A percentile compares a stretch with the other conserved stretches of the same genome.
phyloP scores from a whole-genome alignment of 2,888 invertebrate genomes.

The Tenthredo livida region DNA sequence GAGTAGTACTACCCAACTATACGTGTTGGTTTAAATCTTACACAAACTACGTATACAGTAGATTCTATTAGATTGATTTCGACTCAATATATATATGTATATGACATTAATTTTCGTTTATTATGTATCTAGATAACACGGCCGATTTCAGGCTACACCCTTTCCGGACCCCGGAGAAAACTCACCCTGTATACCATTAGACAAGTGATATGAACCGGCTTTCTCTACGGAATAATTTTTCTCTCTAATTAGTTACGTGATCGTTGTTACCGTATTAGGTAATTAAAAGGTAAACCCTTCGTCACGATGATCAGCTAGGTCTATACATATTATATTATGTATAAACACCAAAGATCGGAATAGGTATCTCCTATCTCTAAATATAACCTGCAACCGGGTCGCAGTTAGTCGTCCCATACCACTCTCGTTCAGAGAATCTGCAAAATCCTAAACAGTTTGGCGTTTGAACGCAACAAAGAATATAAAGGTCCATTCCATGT shows the following conservation, averaged over 20 bases:
- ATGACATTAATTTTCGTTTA: too few species aligned
- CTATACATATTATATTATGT: neutral
- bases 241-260: neutral
- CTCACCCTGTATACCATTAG: too few species aligned
- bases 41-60: too few species aligned
- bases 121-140: too few species aligned
- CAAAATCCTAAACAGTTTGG: neutral
- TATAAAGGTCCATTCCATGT: neutral
- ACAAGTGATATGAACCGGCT: neutral
- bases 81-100: too few species aligned
- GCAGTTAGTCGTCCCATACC: neutral
- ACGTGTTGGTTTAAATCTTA: too few species aligned
- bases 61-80: too few species aligned
- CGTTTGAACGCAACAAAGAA: neutral
- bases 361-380: constrained; percentile 12
- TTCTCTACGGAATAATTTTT: neutral
- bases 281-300: neutral
- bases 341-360: neutral
- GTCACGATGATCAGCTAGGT: neutral
- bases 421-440: constrained; percentile 10
- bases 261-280: neutral
- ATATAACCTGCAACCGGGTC: constrained; percentile 32
- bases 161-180: too few species aligned
- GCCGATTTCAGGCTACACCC: too few species aligned
- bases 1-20: too few species aligned